Percentiles rank a stretch among this genome's conserved stretches.
phyloP scores from a whole-genome alignment of 2,797 vertebrate genomes.

The Saxicola maurus region DNA sequence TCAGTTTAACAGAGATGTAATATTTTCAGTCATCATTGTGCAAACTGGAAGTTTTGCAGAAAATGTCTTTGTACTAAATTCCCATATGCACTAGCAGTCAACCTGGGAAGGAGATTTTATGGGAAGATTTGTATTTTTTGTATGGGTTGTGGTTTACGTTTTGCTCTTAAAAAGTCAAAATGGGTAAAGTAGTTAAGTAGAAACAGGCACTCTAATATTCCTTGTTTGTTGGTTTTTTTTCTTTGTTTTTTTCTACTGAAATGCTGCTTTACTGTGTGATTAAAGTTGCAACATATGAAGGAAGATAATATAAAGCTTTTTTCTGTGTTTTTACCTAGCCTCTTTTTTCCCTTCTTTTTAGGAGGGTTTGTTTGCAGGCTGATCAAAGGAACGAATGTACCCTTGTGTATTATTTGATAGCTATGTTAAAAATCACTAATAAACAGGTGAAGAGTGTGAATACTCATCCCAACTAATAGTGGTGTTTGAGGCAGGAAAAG shows the following conservation, averaged over 20 bases:
- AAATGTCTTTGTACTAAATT: background rate
- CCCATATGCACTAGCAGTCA: background rate
- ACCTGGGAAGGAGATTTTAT: background rate
- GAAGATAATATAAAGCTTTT: background rate
- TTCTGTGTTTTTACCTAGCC: background rate
- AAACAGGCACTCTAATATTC: background rate
- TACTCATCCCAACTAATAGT: background rate
- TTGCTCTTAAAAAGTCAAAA: background rate
- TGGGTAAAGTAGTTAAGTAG: background rate
- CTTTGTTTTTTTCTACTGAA: background rate
- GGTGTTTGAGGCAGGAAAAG: background rate
- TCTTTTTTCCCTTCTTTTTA: background rate
- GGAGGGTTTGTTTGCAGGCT: background rate
- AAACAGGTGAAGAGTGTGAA: background rate
- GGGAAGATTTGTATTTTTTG: background rate
- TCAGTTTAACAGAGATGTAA: background rate
- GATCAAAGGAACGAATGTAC: background rate
- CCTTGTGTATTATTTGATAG: background rate
- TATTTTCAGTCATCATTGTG: background rate
- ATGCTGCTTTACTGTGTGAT: background rate
- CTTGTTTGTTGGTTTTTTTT: background rate
- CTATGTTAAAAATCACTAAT: background rate
- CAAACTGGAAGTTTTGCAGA: background rate
- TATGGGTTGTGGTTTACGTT: background rate
- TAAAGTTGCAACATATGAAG: background rate